Percentiles rank a stretch among this genome's conserved stretches.
phyloP scores from a whole-genome alignment of 2,888 invertebrate species.

The Acrobasis suavella region DNA sequence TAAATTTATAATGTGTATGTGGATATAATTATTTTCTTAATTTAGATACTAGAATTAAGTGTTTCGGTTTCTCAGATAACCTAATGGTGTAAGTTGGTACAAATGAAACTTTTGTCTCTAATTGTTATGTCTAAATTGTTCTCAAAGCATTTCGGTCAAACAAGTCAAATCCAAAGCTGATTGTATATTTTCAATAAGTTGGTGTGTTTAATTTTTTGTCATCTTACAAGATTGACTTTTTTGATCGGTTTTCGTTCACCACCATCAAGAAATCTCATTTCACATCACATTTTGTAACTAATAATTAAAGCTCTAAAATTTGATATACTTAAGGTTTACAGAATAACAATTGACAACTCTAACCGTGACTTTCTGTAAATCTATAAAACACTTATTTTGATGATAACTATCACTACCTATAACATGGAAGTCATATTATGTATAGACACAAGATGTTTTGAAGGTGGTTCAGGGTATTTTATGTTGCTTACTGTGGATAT shows the following conservation, averaged over 20 bases:
- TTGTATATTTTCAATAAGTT: too few relatives aligned
- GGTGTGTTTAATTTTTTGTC: too few relatives aligned
- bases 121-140: background rate
- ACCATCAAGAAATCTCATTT: constrained; percentile 20
- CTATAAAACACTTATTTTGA: too few relatives aligned
- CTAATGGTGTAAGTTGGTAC: constrained; percentile 1
- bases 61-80: background rate
- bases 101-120: background rate
- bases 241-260: constrained; percentile 7
- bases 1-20: background rate
- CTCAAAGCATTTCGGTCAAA: background rate
- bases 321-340: background rate
- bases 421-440: background rate
- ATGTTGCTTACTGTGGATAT: constrained; percentile 23
- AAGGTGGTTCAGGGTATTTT: constrained; percentile 20
- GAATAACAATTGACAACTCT: background rate
- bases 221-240: background rate
- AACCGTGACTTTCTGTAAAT: background rate
- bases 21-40: background rate
- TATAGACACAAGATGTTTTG: constrained; percentile 11
- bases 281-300: background rate
- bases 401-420: too few relatives aligned
- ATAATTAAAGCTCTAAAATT: background rate
- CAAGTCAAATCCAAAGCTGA: background rate
- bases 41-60: background rate